Conservation (phyloP, 2,113 vertebrate genomes). For the Psettodes erumei region DNA sequence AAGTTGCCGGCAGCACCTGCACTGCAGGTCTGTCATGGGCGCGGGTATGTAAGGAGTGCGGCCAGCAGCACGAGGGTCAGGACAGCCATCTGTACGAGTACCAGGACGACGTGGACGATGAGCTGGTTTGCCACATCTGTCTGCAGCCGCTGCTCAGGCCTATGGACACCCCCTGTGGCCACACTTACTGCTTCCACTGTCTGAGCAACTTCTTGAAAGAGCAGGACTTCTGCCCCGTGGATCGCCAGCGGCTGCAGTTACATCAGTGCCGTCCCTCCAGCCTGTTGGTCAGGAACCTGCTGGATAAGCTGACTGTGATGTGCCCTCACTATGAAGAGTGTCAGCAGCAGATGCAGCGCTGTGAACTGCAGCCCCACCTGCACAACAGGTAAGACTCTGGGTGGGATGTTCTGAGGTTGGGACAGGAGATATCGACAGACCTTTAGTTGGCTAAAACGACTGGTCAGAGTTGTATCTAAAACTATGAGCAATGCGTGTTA, state of each 20-base stretch:
- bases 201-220: conserved; percentile 92
- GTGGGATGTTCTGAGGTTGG: not conserved
- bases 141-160: conserved; percentile 91
- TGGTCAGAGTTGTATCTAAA: not conserved
- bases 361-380: conserved; percentile 92
- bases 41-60: conserved; percentile 88
- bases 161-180: conserved; percentile 93
- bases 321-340: conserved; percentile 88
- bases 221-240: conserved; percentile 92
- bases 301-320: conserved; percentile 89
- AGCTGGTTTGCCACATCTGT: conserved; percentile 92
- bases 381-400: conserved; percentile 87
- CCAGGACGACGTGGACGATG: conserved; percentile 92
- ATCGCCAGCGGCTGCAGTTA: conserved; percentile 88
- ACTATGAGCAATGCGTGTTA: not conserved
- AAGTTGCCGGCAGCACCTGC: conserved; percentile 15
- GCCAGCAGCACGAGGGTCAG: conserved; percentile 85
- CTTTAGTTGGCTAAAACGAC: not conserved
- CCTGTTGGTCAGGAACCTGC: conserved; percentile 90
- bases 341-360: conserved; percentile 89
- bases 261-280: conserved; percentile 90
- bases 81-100: conserved; percentile 94
- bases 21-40: conserved; percentile 64
- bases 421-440: not conserved
- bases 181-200: conserved; percentile 92